Conservation (phyloP, 1,140 invertebrate species). For the Trichoplusia ni region DNA sequence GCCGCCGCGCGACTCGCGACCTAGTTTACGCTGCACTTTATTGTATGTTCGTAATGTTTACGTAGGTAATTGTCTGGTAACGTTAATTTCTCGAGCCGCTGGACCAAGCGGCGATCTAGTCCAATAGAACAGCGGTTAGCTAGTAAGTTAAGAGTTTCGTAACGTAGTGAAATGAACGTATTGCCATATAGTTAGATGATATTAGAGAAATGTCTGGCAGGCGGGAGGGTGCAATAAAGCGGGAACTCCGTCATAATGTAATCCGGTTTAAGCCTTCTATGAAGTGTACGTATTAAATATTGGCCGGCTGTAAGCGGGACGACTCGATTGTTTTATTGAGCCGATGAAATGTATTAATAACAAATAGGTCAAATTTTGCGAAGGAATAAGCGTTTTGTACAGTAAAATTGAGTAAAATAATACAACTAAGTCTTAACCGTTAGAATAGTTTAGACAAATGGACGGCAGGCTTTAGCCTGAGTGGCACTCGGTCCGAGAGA, state of each 20-base stretch:
- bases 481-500: slow-evolving; percentile 55
- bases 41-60: slow-evolving; percentile 55
- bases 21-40: slow-evolving; percentile 49
- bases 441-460: slow-evolving; percentile 70
- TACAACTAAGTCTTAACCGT: slow-evolving; percentile 65
- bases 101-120: slow-evolving; percentile 57
- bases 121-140: slow-evolving; percentile 74
- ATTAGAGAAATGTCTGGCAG: slow-evolving; percentile 71
- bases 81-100: slow-evolving; percentile 55
- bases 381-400: slow-evolving; percentile 78
- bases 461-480: slow-evolving; percentile 46
- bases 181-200: slow-evolving; percentile 77
- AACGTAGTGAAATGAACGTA: slow-evolving; percentile 72
- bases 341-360: slow-evolving; percentile 57
- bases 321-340: slow-evolving; percentile 41
- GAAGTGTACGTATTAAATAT: slow-evolving; percentile 72
- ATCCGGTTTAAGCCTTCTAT: slow-evolving; percentile 74
- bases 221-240: slow-evolving; percentile 74
- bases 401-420: slow-evolving; percentile 71
- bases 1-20: slow-evolving; percentile 7
- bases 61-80: slow-evolving; percentile 73
- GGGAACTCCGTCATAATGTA: slow-evolving; percentile 48
- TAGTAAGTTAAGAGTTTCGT: slow-evolving; percentile 71
- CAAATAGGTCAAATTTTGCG: slow-evolving; percentile 75
- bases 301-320: slow-evolving; percentile 68